Base-by-base conservation (phyloP, 2,888 invertebrate genomes). In the Drosophila atripex region DNA sequence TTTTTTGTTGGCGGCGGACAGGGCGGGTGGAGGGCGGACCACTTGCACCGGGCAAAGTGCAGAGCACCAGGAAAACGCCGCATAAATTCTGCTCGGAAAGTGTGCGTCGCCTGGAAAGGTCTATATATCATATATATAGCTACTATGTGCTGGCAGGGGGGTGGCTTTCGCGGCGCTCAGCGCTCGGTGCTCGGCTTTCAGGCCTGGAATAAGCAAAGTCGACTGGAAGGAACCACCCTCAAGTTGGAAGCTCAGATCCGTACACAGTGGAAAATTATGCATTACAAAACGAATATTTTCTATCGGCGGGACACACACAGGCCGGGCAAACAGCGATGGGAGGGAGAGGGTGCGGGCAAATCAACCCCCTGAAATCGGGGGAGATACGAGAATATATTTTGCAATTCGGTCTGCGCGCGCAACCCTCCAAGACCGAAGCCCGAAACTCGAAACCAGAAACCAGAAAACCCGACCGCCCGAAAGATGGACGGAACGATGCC, bases 321-420 rank as follows among this genome's bases (percentile, higher is more conserved):
- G 46, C 46, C 38, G 35, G 35, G 41, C 41, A 23, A 47, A 21
- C 50, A 23, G 45, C n/a, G 23, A 28, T 28, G n/a, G 32, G 11
- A 23, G 57, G 49, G 38, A 54, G 49, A 47, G 43, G 8, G 54
- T 30, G 50, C 28, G 18, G 39, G 30, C 21, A 63, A 51, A 71
- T 32, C 69, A 49, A 69, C 71, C 69, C 70, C 54, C 72, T 51
- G 30, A 43, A 43, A 73, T 77, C 65, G 87, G 87, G 80, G 87
- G 80, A 80, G 87, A 86, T 72, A 54, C 43, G 43, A 43, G 43
- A 43, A 43, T 43, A 43, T 59, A 35, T 71, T 72, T 66, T 72
- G 82, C 86, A 82, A 75, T 86, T 86, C 70, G 77, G 73, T 77
- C 74, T 84, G 80, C 77, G 86, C 86, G 82, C 82, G 75, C 86